phyloP scores from a whole-genome alignment of 2,797 vertebrate genomes.

The Meriones psammophilus region DNA sequence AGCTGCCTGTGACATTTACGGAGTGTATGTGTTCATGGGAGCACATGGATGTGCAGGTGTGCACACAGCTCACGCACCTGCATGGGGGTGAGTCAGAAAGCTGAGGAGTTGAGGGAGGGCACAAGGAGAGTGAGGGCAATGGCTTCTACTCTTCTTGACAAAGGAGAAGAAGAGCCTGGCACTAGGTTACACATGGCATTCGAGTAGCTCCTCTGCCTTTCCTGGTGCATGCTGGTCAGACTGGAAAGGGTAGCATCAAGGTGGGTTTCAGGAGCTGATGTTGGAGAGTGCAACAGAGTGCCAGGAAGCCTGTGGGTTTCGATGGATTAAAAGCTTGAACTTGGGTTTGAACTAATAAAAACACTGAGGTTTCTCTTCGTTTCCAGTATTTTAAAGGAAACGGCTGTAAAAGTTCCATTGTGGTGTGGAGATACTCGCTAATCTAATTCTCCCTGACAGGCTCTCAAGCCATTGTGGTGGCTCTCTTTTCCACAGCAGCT shows the following conservation, averaged over 20 bases:
- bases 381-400: conserved; percentile 6
- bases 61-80: not conserved
- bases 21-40: conserved; percentile 82
- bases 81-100: not conserved
- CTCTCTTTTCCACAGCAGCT: conserved; percentile 44
- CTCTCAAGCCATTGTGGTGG: not conserved
- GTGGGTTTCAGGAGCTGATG: not conserved
- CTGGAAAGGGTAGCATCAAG: not conserved
- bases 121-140: not conserved
- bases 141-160: not conserved
- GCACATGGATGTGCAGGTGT: not conserved
- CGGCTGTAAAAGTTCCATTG: not conserved
- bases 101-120: not conserved
- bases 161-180: not conserved
- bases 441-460: not conserved
- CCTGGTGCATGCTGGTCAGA: not conserved
- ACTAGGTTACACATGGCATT: not conserved
- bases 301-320: not conserved
- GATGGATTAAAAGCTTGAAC: conserved; percentile 7
- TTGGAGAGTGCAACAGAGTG: not conserved
- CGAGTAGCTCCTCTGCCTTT: not conserved
- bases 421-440: not conserved
- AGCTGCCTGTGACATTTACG: conserved; percentile 84
- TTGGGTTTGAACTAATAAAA: conserved; percentile 2
- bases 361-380: not conserved